A percentile compares a stretch with the other conserved stretches of the same genome.
Evolutionary conservation across 2,113 vertebrate species (phyloP).

Genomic region (Cebidichthys violaceus): DNA sequence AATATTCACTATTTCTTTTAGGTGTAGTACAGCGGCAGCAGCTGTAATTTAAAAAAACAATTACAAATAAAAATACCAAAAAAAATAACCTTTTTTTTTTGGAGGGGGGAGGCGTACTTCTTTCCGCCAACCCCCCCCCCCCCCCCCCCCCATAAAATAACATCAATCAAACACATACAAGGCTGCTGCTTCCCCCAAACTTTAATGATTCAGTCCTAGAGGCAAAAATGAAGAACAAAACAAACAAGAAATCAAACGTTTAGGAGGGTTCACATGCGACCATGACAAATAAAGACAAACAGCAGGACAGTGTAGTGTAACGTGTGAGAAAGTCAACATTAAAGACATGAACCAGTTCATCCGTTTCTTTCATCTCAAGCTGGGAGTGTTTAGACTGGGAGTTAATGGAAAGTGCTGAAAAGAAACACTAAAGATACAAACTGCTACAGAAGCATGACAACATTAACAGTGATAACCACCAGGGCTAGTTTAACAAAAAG

Average conservation of each 20-base stretch:
- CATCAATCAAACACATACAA: not conserved
- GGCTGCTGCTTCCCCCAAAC: slow-evolving; percentile 20
- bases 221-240: not conserved
- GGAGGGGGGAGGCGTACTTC: too few relatives aligned
- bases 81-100: too few relatives aligned
- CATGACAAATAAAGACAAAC: not conserved
- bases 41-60: too few relatives aligned
- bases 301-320: not conserved
- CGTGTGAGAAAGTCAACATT: not conserved
- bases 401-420: not conserved
- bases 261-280: slow-evolving; percentile 33
- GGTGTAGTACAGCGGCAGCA: too few relatives aligned
- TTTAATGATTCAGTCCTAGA: slow-evolving; percentile 49
- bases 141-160: too few relatives aligned
- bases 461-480: too few relatives aligned
- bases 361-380: not conserved
- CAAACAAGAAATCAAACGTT: not conserved
- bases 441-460: too few relatives aligned
- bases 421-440: too few relatives aligned
- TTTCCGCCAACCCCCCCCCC: too few relatives aligned
- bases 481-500: too few relatives aligned
- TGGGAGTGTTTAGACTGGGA: not conserved
- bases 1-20: too few relatives aligned
- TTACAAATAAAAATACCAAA: too few relatives aligned
- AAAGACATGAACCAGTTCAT: not conserved